A percentile compares a stretch with the other conserved stretches of the same genome.
These are phyloP conservation scores for Ptychobarbus kaznakovi DNA, from an alignment of 2,797 vertebrate species.

Conservation along the genomic window DNA sequence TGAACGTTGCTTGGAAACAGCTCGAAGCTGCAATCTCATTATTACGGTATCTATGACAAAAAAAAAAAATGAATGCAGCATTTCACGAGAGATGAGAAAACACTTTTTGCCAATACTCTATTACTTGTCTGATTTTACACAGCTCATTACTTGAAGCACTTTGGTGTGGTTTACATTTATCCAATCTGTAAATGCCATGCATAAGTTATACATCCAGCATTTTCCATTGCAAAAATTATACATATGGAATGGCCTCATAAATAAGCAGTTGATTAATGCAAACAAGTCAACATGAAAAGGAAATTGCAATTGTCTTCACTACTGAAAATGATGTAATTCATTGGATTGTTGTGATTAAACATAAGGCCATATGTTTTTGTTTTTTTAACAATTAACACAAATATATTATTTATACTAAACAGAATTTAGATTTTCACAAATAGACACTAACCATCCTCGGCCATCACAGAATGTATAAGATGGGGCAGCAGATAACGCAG, in stretches of 20 bases:
- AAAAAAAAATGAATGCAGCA: neutral
- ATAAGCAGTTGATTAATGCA: neutral
- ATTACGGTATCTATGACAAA: neutral
- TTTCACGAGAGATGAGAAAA: neutral
- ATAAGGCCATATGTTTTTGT: neutral
- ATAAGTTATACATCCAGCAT: no score
- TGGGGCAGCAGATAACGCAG: constrained; percentile 87
- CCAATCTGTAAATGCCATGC: neutral
- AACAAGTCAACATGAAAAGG: neutral
- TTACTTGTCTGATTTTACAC: neutral
- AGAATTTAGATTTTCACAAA: neutral
- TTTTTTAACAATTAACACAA: neutral
- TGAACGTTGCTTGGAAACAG: neutral
- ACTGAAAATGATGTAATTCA: neutral
- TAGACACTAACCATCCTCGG: constrained; percentile 46
- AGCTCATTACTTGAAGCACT: neutral
- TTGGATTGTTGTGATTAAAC: neutral
- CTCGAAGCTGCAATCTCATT: neutral
- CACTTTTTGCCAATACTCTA: neutral
- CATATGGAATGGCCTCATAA: no score
- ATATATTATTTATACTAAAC: neutral
- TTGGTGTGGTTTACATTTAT: neutral
- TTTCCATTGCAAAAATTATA: no score
- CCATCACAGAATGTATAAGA: constrained; percentile 74
- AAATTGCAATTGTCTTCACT: neutral